A percentile compares a stretch with the other conserved stretches of the same genome.
These are phyloP conservation scores for Donacobius atricapilla DNA, from an alignment of 2,113 vertebrate genomes.

Conservation along the genomic window DNA sequence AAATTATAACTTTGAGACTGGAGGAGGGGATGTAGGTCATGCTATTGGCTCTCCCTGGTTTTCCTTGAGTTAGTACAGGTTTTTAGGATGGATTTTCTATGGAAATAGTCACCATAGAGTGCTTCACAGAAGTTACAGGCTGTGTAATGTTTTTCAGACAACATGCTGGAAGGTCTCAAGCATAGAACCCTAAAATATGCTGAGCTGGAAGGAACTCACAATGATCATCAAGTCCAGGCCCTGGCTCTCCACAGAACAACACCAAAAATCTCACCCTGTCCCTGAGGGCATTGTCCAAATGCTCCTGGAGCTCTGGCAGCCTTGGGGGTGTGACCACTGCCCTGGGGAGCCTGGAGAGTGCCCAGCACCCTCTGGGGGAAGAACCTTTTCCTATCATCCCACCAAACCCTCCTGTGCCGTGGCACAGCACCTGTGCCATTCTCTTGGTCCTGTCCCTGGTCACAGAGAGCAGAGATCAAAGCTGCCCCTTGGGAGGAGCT, in stretches of 20 bases:
- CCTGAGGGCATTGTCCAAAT: accelerated
- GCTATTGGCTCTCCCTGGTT: background rate
- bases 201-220: background rate
- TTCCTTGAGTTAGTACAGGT: accelerated
- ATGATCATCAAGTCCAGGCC: background rate
- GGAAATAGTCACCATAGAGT: background rate
- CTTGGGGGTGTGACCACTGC: background rate
- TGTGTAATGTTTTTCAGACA: background rate
- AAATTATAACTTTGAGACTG: background rate
- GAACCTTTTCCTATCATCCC: background rate
- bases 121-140: background rate
- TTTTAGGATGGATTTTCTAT: background rate
- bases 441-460: too few relatives aligned
- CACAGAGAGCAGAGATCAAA: background rate
- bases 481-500: background rate
- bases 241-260: background rate
- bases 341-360: background rate
- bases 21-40: background rate
- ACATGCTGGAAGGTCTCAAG: accelerated
- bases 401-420: background rate
- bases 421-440: background rate
- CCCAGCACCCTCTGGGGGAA: background rate
- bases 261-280: background rate
- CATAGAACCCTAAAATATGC: background rate
- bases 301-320: background rate